These are phyloP conservation scores for Pseudomyrmex cubaensis DNA, from an alignment of 1,140 invertebrate genomes.

Conservation along the genomic window DNA sequence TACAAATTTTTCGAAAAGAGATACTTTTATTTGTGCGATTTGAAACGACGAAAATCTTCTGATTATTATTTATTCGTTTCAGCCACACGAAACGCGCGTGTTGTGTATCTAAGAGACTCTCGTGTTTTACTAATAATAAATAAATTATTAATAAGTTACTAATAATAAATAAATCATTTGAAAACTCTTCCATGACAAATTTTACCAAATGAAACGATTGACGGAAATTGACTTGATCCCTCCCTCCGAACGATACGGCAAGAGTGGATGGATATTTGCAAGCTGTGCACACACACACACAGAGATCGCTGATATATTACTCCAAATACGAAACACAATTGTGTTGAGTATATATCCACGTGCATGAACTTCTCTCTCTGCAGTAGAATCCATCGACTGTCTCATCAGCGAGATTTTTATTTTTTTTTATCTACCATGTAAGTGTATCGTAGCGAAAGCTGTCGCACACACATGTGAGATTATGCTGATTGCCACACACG, in stretches of 20 bases:
- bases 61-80: too few species aligned
- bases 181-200: conserved; percentile 21
- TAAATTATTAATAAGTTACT: not conserved
- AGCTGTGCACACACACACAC: conserved; percentile 24
- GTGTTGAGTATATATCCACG: conserved; percentile 4
- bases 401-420: conserved; percentile 19
- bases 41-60: too few species aligned
- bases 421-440: conserved; percentile 16
- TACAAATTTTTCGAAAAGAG: too few species aligned
- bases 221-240: conserved; percentile 32
- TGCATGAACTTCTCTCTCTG: conserved; percentile 3
- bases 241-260: conserved; percentile 35
- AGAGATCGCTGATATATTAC: conserved; percentile 54
- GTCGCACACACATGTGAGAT: too few species aligned
- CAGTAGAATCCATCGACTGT: conserved; percentile 34
- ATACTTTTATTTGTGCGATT: too few species aligned
- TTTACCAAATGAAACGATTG: conserved; percentile 31
- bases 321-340: conserved; percentile 13
- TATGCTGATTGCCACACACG: conserved; percentile 25
- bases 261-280: conserved; percentile 68
- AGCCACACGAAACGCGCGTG: too few species aligned
- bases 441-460: not conserved
- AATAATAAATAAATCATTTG: not conserved
- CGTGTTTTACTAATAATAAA: not conserved
- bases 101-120: not conserved